These are phyloP conservation scores for Glomeris maerens DNA, from an alignment of 1,140 invertebrate genomes.

Conservation along the genomic window DNA sequence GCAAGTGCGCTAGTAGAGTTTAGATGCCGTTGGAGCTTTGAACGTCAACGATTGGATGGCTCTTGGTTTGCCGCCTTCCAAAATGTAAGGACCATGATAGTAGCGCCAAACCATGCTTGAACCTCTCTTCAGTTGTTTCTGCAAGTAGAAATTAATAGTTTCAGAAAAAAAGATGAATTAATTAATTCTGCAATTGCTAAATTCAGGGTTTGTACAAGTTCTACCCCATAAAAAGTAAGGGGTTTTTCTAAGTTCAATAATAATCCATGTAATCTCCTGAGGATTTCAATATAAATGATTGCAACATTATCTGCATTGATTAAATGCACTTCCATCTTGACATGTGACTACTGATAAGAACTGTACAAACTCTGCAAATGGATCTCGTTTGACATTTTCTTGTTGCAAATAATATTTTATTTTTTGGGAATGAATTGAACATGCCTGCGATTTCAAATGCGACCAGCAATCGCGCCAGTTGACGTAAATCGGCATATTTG, in stretches of 20 bases:
- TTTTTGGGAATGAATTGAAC: background rate
- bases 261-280: background rate
- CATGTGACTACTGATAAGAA: background rate
- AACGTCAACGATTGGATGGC: no score
- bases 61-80: constrained; percentile 15
- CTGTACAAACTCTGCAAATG: background rate
- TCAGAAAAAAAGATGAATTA: constrained; percentile 1
- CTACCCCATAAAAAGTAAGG: background rate
- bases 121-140: constrained; percentile 63
- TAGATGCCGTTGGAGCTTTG: no score
- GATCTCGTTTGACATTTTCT: background rate
- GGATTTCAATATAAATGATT: background rate
- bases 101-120: constrained; percentile 65
- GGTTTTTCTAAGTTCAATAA: background rate
- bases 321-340: background rate
- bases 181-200: background rate
- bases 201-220: background rate
- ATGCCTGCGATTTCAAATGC: constrained; percentile 38
- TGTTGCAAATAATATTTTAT: background rate
- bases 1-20: no score
- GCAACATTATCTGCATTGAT: background rate
- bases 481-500: constrained; percentile 60
- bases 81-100: constrained; percentile 46
- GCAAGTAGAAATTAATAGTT: no score
- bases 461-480: constrained; percentile 65